Percentiles rank a stretch among this genome's conserved stretches.
These are phyloP conservation scores for Enteromius thamalakanensis DNA, from an alignment of 2,797 vertebrate species.

Conservation along the genomic window DNA sequence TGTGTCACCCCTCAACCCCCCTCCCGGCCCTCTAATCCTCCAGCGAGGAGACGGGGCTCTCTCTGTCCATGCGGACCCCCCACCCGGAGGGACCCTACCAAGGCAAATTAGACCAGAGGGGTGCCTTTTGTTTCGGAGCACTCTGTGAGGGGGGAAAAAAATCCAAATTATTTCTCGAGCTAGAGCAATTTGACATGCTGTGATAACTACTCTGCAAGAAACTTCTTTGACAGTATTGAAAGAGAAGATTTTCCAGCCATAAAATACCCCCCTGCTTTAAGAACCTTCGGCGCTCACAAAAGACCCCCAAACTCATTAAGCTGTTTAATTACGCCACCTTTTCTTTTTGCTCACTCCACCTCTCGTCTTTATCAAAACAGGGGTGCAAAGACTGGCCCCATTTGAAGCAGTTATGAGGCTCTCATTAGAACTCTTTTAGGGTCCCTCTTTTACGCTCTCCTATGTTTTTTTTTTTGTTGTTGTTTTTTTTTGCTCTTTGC, in stretches of 20 bases:
- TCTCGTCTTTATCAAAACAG: constrained; percentile 72
- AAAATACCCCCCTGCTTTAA: constrained; percentile 80
- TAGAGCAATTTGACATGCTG: constrained; percentile 99
- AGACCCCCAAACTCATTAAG: constrained; percentile 94
- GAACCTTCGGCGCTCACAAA: constrained; percentile 83
- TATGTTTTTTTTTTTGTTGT: constrained; percentile 25
- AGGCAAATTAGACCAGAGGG: constrained; percentile 81
- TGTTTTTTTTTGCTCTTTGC: constrained; percentile 46
- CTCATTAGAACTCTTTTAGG: constrained; percentile 62
- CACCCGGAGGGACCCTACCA: constrained; percentile 81
- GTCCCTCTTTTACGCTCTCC: constrained; percentile 54
- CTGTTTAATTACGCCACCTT: constrained; percentile 94
- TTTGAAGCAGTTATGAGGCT: constrained; percentile 63
- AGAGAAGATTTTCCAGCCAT: constrained; percentile 93
- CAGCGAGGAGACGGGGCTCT: constrained; percentile 72
- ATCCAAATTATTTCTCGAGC: constrained; percentile 93
- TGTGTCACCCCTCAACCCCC: constrained; percentile 62
- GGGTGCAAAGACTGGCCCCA: constrained; percentile 79
- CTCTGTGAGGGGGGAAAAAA: constrained; percentile 79
- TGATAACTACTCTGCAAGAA: constrained; percentile 99
- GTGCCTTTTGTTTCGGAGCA: constrained; percentile 91
- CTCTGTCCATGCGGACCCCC: constrained; percentile 82
- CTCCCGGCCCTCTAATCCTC: constrained; percentile 77
- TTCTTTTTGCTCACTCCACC: constrained; percentile 69
- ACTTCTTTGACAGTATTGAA: constrained; percentile 91